Conservation (phyloP, 2,888 invertebrate species). For the Melinaea menophilus region DNA sequence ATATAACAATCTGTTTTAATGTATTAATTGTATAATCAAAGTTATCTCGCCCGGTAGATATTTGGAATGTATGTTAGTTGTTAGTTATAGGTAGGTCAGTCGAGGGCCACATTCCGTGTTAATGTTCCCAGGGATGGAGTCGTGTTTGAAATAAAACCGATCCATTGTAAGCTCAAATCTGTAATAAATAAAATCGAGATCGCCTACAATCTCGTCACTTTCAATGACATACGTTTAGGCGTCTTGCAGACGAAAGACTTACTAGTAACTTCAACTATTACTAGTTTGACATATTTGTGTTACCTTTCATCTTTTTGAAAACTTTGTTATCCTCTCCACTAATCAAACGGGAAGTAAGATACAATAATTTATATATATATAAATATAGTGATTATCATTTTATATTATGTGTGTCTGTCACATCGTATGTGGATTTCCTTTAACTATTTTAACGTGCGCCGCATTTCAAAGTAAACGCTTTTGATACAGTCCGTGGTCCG, state of each 20-base stretch:
- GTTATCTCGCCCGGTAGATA: too few relatives aligned
- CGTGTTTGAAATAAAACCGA: conserved; percentile 21
- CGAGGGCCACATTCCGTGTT: conserved; percentile 11
- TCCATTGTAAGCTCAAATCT: conserved; percentile 22
- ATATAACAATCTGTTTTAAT: too few relatives aligned
- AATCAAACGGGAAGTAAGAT: too few relatives aligned
- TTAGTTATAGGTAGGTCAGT: neutral
- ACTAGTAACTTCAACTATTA: neutral
- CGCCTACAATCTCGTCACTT: conserved; percentile 25
- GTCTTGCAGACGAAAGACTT: conserved; percentile 8
- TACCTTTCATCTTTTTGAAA: too few relatives aligned
- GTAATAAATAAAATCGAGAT: conserved; percentile 21
- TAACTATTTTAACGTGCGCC: conserved; percentile 31
- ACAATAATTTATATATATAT: neutral
- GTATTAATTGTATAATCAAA: too few relatives aligned
- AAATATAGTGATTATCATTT: neutral
- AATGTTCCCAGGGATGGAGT: conserved; percentile 16
- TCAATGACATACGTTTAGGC: conserved; percentile 15
- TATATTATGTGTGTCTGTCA: neutral
- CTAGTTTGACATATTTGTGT: too few relatives aligned
- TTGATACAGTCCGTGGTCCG: conserved; percentile 42
- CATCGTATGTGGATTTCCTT: conserved; percentile 16
- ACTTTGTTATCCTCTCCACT: too few relatives aligned
- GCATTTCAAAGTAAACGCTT: conserved; percentile 37
- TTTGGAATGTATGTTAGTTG: neutral